These are phyloP conservation scores for Dinocampus coccinellae DNA, from an alignment of 2,888 invertebrate genomes.

Conservation along the genomic window DNA sequence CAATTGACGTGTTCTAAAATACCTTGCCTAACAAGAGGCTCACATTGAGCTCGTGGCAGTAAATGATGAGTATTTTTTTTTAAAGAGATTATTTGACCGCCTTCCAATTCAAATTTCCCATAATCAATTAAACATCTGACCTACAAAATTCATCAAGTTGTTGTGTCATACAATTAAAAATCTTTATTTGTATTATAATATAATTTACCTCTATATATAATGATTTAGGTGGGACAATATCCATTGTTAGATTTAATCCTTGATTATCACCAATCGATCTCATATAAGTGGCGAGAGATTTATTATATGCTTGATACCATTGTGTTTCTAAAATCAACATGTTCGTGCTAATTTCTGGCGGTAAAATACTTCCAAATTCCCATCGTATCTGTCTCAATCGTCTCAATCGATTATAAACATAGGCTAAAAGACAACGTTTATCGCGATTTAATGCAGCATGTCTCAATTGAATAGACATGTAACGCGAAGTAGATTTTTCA, in stretches of 20 bases:
- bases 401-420: conserved; percentile 84
- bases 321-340: conserved; percentile 85
- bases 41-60: conserved; percentile 89
- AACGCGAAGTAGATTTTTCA: conserved; percentile 58
- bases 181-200: too few species aligned
- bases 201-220: conserved; percentile 86
- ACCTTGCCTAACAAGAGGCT: conserved; percentile 90
- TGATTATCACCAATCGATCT: conserved; percentile 85
- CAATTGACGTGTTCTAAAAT: conserved; percentile 82
- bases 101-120: conserved; percentile 93
- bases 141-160: conserved; percentile 58
- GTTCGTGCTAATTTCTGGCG: conserved; percentile 84
- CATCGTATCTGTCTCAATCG: conserved; percentile 90
- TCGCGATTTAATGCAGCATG: conserved; percentile 91
- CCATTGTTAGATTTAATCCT: conserved; percentile 88
- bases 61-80: conserved; percentile 94
- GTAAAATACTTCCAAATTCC: conserved; percentile 95
- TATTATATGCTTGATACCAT: conserved; percentile 92
- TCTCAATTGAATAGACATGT: conserved; percentile 84
- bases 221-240: conserved; percentile 91
- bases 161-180: too few species aligned
- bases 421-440: conserved; percentile 88
- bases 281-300: conserved; percentile 90
- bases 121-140: conserved; percentile 88
- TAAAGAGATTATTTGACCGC: conserved; percentile 90